phyloP scores from a whole-genome alignment of 1,140 invertebrate genomes.

The Sarcophaga peregrina region DNA sequence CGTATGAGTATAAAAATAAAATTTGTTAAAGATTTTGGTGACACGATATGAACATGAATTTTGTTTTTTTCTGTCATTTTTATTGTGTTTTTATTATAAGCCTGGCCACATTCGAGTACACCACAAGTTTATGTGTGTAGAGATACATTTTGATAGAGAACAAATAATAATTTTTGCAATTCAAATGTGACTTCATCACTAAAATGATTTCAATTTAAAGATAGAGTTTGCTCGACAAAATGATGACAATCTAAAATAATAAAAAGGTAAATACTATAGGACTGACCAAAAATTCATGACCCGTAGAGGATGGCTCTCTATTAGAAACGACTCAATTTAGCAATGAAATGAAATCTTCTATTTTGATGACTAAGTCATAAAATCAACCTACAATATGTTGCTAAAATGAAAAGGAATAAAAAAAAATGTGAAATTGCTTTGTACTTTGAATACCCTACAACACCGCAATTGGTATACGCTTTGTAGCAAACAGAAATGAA shows the following conservation, averaged over 20 bases:
- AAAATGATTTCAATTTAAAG: slow-evolving; percentile 42
- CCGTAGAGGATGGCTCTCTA: neutral
- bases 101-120: neutral
- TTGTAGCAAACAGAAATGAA: neutral
- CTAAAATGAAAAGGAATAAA: neutral
- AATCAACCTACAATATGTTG: neutral
- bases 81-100: slow-evolving; percentile 15
- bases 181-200: slow-evolving; percentile 37
- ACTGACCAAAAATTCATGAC: neutral
- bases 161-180: slow-evolving; percentile 42
- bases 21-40: slow-evolving; percentile 42
- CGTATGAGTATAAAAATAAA: slow-evolving; percentile 19
- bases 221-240: neutral
- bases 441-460: neutral
- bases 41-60: slow-evolving; percentile 35
- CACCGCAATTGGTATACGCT: neutral
- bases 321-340: slow-evolving; percentile 30
- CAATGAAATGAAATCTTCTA: neutral
- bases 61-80: neutral
- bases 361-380: neutral
- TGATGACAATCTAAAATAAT: neutral
- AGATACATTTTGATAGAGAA: neutral
- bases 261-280: neutral
- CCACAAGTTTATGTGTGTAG: neutral
- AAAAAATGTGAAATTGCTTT: neutral